These are phyloP conservation scores for Anastrepha obliqua DNA, from an alignment of 1,140 invertebrate genomes.

Conservation along the genomic window DNA sequence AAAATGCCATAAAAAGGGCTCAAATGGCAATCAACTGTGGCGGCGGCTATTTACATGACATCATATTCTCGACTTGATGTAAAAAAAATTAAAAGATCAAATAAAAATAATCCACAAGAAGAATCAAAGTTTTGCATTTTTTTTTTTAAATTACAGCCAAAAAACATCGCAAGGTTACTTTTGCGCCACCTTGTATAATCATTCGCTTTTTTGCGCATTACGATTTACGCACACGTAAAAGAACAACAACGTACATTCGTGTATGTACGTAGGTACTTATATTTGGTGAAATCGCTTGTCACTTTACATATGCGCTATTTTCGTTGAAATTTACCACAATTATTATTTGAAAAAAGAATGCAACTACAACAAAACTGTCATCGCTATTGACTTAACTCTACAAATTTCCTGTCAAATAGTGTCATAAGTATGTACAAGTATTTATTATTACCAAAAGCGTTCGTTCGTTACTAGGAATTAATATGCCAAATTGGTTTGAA, in stretches of 20 bases:
- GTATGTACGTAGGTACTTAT: too few relatives aligned
- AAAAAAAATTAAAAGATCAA: too few relatives aligned
- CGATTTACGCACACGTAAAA: background rate
- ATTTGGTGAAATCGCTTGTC: background rate
- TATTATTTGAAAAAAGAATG: constrained; percentile 13
- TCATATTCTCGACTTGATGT: too few relatives aligned
- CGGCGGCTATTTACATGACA: too few relatives aligned
- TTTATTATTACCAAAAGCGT: background rate
- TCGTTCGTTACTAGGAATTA: constrained; percentile 47
- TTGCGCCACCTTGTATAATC: too few relatives aligned
- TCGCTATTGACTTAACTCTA: constrained; percentile 42
- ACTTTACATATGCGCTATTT: constrained; percentile 1
- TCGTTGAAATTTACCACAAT: constrained; percentile 39
- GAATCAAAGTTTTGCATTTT: too few relatives aligned
- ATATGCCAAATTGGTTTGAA: background rate
- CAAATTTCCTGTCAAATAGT: constrained; percentile 51
- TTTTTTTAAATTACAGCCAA: too few relatives aligned
- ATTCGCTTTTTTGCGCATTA: background rate
- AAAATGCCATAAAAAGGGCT: too few relatives aligned
- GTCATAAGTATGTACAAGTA: constrained; percentile 9
- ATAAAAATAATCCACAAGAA: too few relatives aligned
- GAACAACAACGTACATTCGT: background rate
- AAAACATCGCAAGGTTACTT: too few relatives aligned
- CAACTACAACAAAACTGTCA: background rate
- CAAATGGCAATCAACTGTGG: too few relatives aligned